Evolutionary conservation across 2,888 invertebrate genomes (phyloP).

Genomic region (Amiota minor): DNA sequence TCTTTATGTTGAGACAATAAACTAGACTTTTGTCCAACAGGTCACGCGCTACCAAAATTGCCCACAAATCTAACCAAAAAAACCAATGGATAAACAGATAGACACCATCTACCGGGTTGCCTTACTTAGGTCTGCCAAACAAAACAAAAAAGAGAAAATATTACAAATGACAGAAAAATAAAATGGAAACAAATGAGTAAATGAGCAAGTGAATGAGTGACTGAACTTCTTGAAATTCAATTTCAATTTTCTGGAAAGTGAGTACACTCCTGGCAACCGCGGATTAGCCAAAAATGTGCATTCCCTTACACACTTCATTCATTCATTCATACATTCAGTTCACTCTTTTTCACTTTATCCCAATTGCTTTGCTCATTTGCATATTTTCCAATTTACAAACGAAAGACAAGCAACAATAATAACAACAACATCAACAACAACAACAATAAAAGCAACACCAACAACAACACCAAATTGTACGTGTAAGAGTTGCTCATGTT

Average conservation of each 20-base stretch:
- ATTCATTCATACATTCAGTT: too few species aligned
- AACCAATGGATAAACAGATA: not conserved
- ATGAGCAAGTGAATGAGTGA: not conserved
- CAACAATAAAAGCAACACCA: not conserved
- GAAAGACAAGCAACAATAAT: slow-evolving; percentile 12
- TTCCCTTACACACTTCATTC: too few species aligned
- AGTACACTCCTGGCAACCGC: too few species aligned
- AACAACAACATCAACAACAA: not conserved
- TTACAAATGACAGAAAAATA: not conserved
- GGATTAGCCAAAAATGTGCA: too few species aligned
- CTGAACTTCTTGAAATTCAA: not conserved
- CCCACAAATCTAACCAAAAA: slow-evolving; percentile 32
- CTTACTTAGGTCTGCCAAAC: not conserved
- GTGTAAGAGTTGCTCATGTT: slow-evolving; percentile 3
- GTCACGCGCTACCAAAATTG: slow-evolving; percentile 31
- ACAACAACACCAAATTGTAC: not conserved
- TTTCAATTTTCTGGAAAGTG: too few species aligned
- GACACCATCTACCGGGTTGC: not conserved
- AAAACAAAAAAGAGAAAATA: not conserved
- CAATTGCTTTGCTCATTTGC: slow-evolving; percentile 59
- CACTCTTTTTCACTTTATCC: too few species aligned
- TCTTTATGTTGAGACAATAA: too few species aligned
- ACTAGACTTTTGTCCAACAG: not conserved
- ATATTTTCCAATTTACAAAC: slow-evolving; percentile 66
- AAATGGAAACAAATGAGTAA: slow-evolving; percentile 1